These are phyloP conservation scores for Cricetomys ansorgei DNA, from an alignment of 2,113 vertebrate genomes.

Conservation along the genomic window DNA sequence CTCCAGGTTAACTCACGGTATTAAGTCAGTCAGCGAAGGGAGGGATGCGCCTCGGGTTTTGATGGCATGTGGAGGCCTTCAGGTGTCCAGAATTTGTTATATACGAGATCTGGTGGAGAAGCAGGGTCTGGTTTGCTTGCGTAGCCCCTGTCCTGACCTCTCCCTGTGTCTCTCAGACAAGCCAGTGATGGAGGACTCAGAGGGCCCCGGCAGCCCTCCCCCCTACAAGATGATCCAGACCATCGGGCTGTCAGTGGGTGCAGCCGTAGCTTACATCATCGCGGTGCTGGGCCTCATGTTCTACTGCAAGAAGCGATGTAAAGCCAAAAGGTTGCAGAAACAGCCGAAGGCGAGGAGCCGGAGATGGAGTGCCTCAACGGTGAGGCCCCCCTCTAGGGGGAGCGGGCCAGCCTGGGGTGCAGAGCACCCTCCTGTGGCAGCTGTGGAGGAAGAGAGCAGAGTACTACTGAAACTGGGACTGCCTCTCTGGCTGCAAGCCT, in stretches of 20 bases:
- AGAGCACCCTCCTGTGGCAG: not conserved
- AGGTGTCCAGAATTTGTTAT: not conserved
- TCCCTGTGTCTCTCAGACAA: constrained; percentile 89
- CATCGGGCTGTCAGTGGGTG: constrained; percentile 96
- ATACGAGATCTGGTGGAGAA: not conserved
- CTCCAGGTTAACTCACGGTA: not conserved
- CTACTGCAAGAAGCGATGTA: constrained; percentile 98
- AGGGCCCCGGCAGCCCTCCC: constrained; percentile 87
- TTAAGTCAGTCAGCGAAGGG: not conserved
- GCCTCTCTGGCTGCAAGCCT: not conserved
- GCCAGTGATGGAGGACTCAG: constrained; percentile 77
- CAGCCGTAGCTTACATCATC: constrained; percentile 98
- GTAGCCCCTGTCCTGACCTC: not conserved
- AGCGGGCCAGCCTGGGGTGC: not conserved
- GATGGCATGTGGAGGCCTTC: not conserved
- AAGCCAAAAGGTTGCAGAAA: constrained; percentile 95
- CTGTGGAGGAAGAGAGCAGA: not conserved
- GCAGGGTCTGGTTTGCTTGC: not conserved
- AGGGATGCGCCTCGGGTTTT: not conserved
- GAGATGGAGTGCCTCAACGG: constrained; percentile 99
- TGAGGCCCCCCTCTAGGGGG: constrained; percentile 73
- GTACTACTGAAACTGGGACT: not conserved
- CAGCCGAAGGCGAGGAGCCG: constrained; percentile 94
- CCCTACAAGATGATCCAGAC: constrained; percentile 99
- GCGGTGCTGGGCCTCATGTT: constrained; percentile 99